phyloP scores from a whole-genome alignment of 2,797 vertebrate species.

The Siniperca obscura region DNA sequence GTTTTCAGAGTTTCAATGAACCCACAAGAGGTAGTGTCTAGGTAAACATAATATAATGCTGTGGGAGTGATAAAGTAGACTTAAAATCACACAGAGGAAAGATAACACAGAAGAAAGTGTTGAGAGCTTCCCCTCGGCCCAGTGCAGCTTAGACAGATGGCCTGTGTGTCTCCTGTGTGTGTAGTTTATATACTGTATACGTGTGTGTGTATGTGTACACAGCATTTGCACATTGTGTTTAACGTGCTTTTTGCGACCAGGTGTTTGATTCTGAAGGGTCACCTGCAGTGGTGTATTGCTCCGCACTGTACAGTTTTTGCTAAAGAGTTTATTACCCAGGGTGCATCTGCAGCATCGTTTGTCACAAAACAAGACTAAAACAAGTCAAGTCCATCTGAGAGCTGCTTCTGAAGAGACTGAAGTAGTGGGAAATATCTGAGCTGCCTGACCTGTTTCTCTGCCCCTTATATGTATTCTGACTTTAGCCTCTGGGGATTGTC shows the following conservation, averaged over 20 bases:
- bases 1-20: conserved; percentile 23
- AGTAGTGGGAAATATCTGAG: background rate
- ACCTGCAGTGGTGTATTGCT: background rate
- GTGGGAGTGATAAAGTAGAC: conserved; percentile 2
- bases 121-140: conserved; percentile 1
- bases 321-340: background rate
- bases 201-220: background rate
- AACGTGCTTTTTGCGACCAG: background rate
- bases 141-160: conserved; percentile 16
- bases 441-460: background rate
- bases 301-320: background rate
- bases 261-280: background rate
- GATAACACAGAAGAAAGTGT: background rate
- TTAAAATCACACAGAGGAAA: conserved; percentile 2
- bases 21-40: background rate
- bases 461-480: background rate
- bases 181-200: background rate
- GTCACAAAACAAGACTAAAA: background rate
- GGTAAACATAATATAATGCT: background rate
- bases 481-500: background rate
- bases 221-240: background rate
- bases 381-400: background rate
- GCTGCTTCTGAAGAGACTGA: background rate
- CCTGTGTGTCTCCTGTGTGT: conserved; percentile 7
- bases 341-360: background rate